Base-by-base conservation (phyloP, 2,797 vertebrate species). In the Chromis chromis region DNA sequence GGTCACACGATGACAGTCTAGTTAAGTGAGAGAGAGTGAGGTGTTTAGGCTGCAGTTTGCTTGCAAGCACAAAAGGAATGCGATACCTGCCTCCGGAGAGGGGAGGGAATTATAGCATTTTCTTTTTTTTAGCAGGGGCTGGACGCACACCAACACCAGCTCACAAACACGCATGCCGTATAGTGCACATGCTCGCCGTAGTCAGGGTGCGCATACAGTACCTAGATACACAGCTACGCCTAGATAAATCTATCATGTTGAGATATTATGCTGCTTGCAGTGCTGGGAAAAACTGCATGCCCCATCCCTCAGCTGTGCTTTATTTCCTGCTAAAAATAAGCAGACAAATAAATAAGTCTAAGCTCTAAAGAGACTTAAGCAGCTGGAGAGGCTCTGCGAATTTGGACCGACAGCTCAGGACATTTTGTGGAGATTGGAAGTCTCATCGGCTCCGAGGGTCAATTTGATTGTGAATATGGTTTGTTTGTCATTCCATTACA, bases 171-270 rank as follows among this genome's bases (percentile, higher is more conserved):
- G 70, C 53, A 53, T 9, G 67, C 59, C 63, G 10, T 74, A 72
- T 36, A 28, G 31, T 9, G 24, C 80, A 69, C 71, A 53, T 60
- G 66, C 68, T 70, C 12, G 36, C 72, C 70, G 24, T 53, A 80
- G 77, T 81, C 72, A 65, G 53, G 42, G 74, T 78, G 74, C 76
- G 84, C 62, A 82, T 81, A 80, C 55, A 55, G 83, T 66, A 74
- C 44, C 58, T 63, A 82, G 71, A 88, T 83, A 85, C 79, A 85
- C 58, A 73, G 73, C 78, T 65, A 69, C 74, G 72, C 46, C 59
- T 39, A 55, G 82, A 89, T 85, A 82, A 89, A 94, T 94, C 88
- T 84, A 93, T 94, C 91, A 91, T 76, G 56, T 83, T 93, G 92
- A 94, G 88, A 82, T 91, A 93, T 93, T 86, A 79, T 78, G 82